Evolutionary conservation across 2,888 invertebrate genomes (phyloP).

Genomic region (Gymnocheta viridis): DNA sequence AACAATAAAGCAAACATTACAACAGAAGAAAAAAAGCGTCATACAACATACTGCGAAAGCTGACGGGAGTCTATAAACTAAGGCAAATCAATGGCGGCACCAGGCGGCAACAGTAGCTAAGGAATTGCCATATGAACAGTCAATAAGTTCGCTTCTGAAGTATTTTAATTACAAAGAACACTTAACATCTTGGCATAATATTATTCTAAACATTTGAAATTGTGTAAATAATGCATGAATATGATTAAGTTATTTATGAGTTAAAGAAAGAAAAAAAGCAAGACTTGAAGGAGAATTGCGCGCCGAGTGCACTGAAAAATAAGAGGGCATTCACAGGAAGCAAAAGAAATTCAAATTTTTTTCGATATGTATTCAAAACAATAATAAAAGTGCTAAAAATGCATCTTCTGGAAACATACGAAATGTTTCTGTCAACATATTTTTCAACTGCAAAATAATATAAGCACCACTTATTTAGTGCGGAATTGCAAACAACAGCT

Average conservation of each 20-base stretch:
- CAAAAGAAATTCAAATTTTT: background rate
- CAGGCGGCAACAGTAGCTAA: conserved; percentile 18
- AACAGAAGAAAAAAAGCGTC: background rate
- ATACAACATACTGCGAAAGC: conserved; percentile 12
- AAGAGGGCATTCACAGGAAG: background rate
- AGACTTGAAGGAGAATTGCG: conserved; percentile 15
- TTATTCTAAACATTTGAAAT: conserved; percentile 40
- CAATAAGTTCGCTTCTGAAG: conserved; percentile 41
- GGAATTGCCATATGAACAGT: conserved; percentile 40
- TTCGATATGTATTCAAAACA: background rate
- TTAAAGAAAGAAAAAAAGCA: background rate
- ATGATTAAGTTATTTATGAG: conserved; percentile 25
- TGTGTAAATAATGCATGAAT: conserved; percentile 49
- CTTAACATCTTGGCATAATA: conserved; percentile 53
- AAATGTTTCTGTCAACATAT: no score
- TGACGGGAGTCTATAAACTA: conserved; percentile 35
- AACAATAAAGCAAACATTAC: conserved; percentile 12
- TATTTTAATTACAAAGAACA: conserved; percentile 68
- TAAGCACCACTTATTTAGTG: no score
- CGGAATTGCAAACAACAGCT: no score
- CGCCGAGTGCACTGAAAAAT: background rate
- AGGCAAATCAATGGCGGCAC: conserved; percentile 23
- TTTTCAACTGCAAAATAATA: no score
- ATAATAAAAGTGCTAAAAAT: background rate
- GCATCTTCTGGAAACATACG: no score